A percentile compares a stretch with the other conserved stretches of the same genome.
Conservation (phyloP, 2,888 invertebrate species). For the Volucella inanis region DNA sequence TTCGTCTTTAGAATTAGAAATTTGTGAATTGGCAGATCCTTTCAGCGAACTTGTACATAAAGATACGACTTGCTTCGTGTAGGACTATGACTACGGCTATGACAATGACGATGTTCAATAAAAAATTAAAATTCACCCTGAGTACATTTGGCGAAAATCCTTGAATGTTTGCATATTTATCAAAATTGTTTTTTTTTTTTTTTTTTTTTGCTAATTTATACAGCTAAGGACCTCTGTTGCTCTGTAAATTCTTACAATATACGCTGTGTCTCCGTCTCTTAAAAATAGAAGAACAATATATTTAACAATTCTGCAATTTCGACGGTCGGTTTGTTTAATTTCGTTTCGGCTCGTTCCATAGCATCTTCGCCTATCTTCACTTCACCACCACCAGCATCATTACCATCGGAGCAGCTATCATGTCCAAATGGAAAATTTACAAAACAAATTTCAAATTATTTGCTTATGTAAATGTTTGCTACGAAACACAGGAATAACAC, state of each 20-base stretch:
- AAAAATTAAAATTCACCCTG: conserved; percentile 73
- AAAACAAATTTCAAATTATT: conserved; percentile 75
- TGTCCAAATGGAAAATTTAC: conserved; percentile 72
- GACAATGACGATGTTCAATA: conserved; percentile 64
- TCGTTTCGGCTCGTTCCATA: conserved; percentile 19
- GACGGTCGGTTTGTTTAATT: conserved; percentile 71
- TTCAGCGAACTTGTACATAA: conserved; percentile 24
- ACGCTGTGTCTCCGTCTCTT: not conserved
- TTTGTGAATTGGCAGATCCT: no score
- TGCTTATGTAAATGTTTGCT: conserved; percentile 74
- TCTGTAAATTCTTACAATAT: not conserved
- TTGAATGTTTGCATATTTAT: conserved; percentile 75
- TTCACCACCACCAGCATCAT: not conserved
- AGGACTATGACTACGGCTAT: conserved; percentile 6
- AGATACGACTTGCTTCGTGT: conserved; percentile 13
- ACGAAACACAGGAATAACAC: conserved; percentile 69
- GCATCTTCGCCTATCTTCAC: not conserved
- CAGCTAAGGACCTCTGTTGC: conserved; percentile 49
- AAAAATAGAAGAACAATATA: conserved; percentile 53
- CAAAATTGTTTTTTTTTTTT: conserved; percentile 58
- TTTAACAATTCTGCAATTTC: conserved; percentile 71
- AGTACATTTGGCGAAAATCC: conserved; percentile 71
- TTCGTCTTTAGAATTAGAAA: conserved; percentile 57
- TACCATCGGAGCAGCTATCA: conserved; percentile 53
- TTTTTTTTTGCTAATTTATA: conserved; percentile 62